Base-by-base conservation (phyloP, 2,888 invertebrate genomes). In the Tolmerus cingulatus region DNA sequence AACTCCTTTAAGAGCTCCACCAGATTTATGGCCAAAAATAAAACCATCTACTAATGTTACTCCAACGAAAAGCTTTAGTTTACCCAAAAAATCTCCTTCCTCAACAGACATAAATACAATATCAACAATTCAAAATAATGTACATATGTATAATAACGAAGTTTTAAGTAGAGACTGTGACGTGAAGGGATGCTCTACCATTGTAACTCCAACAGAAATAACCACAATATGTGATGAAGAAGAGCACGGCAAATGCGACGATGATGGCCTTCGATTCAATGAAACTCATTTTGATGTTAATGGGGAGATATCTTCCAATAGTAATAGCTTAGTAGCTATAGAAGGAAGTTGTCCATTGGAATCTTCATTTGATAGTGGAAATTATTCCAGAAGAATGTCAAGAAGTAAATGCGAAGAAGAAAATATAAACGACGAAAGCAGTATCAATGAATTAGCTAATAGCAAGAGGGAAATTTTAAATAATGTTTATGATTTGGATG, bases 1-100 rank as follows among this genome's bases (percentile, higher is more conserved):
- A 88, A 96, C 94, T 82, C 96, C 94, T 46, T 95, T 94, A 90
- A 95, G 95, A 12, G 95, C 93, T 88, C 94, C 93, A 88, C 95
- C 92, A 90, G 95, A 94, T 93, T 94, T 96, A 0, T 96, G 96
- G 93, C 94, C 95, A 0, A 86, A 93, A 92, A 55, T 94, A 93
- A 88, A 91, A 90, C 0, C 82, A 34, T 81, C 23, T 16, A 88
- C 88, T 14, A 84, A 87, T 86, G 90, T 89, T 84, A 90, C 89
- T n/a, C 87, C 89, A 23, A 89, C 89, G 77, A 91, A 90, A 40
- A 90, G 91, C 27, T 43, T 34, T n/a, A 92, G 93, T 77, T 91
- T 74, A 12, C 46, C 27, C n/a, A 74, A 23, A 23, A 89, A 90
- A 76, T 91, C 91, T 4, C 91, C 92, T 4, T 91, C 91, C 12